phyloP scores from a whole-genome alignment of 2,888 invertebrate genomes.

The Biston betularia region DNA sequence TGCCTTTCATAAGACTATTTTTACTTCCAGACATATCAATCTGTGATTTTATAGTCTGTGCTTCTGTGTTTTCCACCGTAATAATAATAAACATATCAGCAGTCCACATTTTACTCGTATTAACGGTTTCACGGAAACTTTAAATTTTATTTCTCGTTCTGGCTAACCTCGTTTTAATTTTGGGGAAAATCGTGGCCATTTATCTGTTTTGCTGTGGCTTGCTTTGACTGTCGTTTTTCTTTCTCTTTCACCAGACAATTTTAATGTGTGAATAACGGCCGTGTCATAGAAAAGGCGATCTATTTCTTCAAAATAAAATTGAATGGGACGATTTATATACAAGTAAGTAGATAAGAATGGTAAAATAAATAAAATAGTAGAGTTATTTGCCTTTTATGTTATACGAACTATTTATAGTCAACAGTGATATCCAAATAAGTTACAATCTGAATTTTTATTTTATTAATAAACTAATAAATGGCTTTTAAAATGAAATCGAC shows the following conservation, averaged over 20 bases:
- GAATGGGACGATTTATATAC: too few species aligned
- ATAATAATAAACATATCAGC: constrained; percentile 81
- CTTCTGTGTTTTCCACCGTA: constrained; percentile 60
- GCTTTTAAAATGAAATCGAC: too few species aligned
- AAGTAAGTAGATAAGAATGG: too few species aligned
- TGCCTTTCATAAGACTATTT: not conserved
- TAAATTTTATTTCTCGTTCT: constrained; percentile 44
- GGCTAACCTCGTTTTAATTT: constrained; percentile 32
- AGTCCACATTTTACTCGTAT: constrained; percentile 67
- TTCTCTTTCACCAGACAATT: not conserved
- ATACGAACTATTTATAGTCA: too few species aligned
- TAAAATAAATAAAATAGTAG: too few species aligned
- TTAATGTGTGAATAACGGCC: too few species aligned
- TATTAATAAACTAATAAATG: too few species aligned
- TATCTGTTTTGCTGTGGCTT: constrained; percentile 7
- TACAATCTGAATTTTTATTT: too few species aligned
- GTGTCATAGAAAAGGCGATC: too few species aligned
- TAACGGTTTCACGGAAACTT: constrained; percentile 69
- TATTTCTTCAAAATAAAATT: too few species aligned
- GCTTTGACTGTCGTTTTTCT: not conserved
- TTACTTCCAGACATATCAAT: not conserved
- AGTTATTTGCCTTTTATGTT: too few species aligned
- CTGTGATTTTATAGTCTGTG: constrained; percentile 1
- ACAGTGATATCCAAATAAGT: too few species aligned
- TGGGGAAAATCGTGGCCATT: constrained; percentile 25